Evolutionary conservation across 2,113 vertebrate genomes (phyloP).

Genomic region (Calcarius ornatus): DNA sequence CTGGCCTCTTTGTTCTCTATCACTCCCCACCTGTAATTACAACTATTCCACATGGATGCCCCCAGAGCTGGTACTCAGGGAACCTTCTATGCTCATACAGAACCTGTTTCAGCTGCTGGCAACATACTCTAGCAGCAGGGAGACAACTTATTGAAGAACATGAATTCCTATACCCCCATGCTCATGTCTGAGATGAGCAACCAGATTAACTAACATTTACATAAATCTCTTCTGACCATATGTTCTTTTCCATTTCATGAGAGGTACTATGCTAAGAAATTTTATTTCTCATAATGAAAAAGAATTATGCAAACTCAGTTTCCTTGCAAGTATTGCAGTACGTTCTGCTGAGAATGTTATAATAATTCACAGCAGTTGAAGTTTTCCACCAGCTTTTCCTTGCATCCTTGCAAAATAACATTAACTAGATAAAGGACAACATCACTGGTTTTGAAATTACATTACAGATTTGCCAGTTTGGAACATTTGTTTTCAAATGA

Average conservation of each 20-base stretch:
- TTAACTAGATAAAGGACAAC: neutral
- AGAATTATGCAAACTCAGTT: neutral
- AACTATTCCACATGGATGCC: neutral
- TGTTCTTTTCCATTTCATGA: neutral
- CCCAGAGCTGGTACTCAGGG: neutral
- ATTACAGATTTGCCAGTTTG: neutral
- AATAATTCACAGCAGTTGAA: neutral
- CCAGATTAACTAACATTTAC: neutral
- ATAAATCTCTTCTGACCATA: neutral
- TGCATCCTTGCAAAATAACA: neutral
- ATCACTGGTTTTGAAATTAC: neutral
- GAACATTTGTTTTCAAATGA: neutral
- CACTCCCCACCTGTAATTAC: neutral
- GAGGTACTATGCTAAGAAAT: neutral
- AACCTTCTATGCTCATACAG: neutral
- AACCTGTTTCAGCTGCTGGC: neutral
- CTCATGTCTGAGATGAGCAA: neutral
- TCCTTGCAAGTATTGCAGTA: neutral
- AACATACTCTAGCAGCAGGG: neutral
- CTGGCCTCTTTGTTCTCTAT: neutral
- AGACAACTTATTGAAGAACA: neutral
- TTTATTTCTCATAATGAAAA: neutral
- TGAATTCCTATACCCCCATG: neutral
- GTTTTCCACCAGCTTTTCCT: neutral
- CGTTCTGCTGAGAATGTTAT: neutral